Percentiles rank a stretch among this genome's conserved stretches.
phyloP scores from a whole-genome alignment of 2,888 invertebrate genomes.

The Molorchus minor region DNA sequence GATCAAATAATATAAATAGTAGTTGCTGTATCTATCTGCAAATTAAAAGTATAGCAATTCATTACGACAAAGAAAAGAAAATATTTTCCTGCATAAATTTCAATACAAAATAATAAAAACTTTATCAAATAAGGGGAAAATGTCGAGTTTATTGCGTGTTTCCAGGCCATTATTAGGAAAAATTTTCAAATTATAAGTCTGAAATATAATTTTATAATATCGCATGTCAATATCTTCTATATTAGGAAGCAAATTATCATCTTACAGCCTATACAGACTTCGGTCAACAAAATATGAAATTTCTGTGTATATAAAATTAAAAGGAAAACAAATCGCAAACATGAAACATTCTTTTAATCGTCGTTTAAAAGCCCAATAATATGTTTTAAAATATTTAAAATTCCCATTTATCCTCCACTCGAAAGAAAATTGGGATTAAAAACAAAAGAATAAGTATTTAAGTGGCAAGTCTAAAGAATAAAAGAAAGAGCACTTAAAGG shows the following conservation, averaged over 20 bases:
- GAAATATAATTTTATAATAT: conserved; percentile 58
- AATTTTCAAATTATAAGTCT: conserved; percentile 59
- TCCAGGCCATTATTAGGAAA: conserved; percentile 54
- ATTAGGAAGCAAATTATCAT: conserved; percentile 53
- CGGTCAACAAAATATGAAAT: conserved; percentile 29
- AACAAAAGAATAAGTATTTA: conserved; percentile 51
- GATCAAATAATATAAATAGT: no score
- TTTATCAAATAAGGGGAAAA: conserved; percentile 43
- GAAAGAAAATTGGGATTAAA: conserved; percentile 46
- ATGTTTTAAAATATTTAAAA: conserved; percentile 39
- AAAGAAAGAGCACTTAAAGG: conserved; percentile 56
- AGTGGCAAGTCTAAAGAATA: conserved; percentile 53
- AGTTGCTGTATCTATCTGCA: no score
- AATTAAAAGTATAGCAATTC: no score
- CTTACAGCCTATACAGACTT: conserved; percentile 34
- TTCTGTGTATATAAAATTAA: conserved; percentile 25
- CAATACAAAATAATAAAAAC: conserved; percentile 40
- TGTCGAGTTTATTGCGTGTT: conserved; percentile 53
- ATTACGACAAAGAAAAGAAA: no score
- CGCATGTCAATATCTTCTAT: conserved; percentile 59
- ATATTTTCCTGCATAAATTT: conserved; percentile 44
- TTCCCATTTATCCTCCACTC: conserved; percentile 41
- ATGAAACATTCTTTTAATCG: conserved; percentile 23
- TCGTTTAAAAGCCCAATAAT: conserved; percentile 28
- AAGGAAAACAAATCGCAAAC: conserved; percentile 16